Conservation (phyloP, 1,140 invertebrate species). For the Dendrolimus punctatus region DNA sequence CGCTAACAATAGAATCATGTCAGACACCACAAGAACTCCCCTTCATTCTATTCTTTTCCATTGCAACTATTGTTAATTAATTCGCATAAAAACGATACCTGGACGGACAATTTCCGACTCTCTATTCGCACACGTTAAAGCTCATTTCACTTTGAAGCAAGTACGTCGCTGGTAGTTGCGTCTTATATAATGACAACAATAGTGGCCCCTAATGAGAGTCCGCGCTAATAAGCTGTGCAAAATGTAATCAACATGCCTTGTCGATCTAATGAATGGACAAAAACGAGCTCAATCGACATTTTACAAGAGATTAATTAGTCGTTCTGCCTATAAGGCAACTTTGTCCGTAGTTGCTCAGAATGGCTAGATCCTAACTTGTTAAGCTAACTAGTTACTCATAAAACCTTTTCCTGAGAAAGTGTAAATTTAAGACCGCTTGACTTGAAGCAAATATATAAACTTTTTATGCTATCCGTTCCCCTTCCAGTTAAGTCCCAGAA, state of each 20-base stretch:
- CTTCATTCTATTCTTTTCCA: constrained; percentile 38
- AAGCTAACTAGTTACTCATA: constrained; percentile 1
- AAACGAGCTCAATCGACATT: constrained; percentile 63
- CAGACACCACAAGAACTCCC: constrained; percentile 54
- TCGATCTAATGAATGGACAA: constrained; percentile 67
- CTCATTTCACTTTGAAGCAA: too few species aligned
- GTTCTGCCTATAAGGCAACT: constrained; percentile 51
- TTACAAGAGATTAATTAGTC: constrained; percentile 68
- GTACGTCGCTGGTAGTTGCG: constrained; percentile 41
- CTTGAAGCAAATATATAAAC: too few species aligned
- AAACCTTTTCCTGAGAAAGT: constrained; percentile 6
- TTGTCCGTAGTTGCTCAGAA: constrained; percentile 16
- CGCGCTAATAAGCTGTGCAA: constrained; percentile 69
- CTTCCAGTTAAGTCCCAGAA: too few species aligned
- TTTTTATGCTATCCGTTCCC: too few species aligned
- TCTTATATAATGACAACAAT: constrained; percentile 71
- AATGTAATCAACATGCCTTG: constrained; percentile 70
- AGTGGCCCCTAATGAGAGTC: constrained; percentile 68
- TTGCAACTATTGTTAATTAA: constrained; percentile 66
- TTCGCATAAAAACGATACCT: constrained; percentile 34
- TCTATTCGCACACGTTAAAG: too few species aligned
- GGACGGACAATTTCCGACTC: too few species aligned
- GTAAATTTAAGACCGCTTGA: constrained; percentile 1
- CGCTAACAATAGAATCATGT: constrained; percentile 63
- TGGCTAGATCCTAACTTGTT: constrained; percentile 37